Evolutionary conservation across 2,888 invertebrate species (phyloP).

Genomic region (Macroteleia sp.): DNA sequence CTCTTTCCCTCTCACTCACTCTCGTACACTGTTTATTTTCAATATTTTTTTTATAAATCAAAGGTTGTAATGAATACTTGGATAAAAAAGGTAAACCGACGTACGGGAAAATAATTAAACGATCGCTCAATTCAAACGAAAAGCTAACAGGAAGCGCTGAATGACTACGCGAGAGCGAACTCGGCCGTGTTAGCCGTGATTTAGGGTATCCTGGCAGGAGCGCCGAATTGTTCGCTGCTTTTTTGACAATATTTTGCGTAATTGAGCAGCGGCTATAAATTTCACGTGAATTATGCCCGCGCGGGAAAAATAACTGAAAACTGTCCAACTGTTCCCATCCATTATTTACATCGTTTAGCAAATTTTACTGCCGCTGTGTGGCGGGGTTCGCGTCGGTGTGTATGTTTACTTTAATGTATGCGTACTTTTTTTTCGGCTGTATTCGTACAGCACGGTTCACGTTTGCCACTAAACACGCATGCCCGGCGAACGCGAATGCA

Average conservation of each 20-base stretch:
- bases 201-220: conserved; percentile 58
- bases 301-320: conserved; percentile 80
- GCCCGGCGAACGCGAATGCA: conserved; percentile 13
- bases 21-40: no score
- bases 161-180: conserved; percentile 66
- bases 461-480: conserved; percentile 21
- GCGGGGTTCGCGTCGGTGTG: conserved; percentile 30
- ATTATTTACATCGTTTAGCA: conserved; percentile 82
- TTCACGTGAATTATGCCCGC: conserved; percentile 77
- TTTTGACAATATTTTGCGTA: conserved; percentile 80
- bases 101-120: conserved; percentile 65
- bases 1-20: no score
- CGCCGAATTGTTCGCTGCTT: conserved; percentile 66
- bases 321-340: conserved; percentile 78
- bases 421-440: background rate
- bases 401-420: background rate
- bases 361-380: conserved; percentile 77
- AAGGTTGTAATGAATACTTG: conserved; percentile 48
- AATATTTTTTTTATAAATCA: conserved; percentile 41
- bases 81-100: conserved; percentile 26
- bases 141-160: conserved; percentile 64
- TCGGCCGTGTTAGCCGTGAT: conserved; percentile 65
- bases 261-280: conserved; percentile 80
- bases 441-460: background rate
- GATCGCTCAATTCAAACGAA: conserved; percentile 63